Evolutionary conservation across 2,797 vertebrate species (phyloP).

Genomic region (Neopelma chrysocephalum): DNA sequence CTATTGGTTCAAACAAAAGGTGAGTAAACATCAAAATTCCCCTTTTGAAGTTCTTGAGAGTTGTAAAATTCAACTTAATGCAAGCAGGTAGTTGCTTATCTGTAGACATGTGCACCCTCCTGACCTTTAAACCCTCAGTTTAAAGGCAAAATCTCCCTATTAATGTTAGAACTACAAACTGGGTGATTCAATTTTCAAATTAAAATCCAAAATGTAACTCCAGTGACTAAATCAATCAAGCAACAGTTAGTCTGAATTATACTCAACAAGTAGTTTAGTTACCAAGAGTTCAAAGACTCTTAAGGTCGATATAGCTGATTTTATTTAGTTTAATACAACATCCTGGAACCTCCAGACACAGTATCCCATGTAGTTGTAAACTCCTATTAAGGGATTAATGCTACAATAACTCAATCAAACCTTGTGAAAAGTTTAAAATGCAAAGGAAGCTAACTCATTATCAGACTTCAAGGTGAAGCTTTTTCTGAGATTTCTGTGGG

Average conservation of each 20-base stretch:
- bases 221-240: not conserved
- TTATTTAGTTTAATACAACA: not conserved
- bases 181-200: not conserved
- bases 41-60: not conserved
- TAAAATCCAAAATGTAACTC: rapidly evolving
- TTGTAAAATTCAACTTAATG: not conserved
- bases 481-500: not conserved
- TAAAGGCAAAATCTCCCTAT: not conserved
- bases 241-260: not conserved
- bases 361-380: not conserved
- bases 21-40: not conserved
- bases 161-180: not conserved
- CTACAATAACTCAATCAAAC: not conserved
- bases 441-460: not conserved
- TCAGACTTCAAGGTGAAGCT: not conserved
- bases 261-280: not conserved
- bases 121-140: rapidly evolving
- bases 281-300: not conserved
- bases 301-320: rapidly evolving
- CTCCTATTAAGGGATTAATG: not conserved
- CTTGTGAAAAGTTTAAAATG: not conserved
- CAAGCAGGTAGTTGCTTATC: not conserved
- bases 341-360: not conserved
- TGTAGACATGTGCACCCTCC: not conserved
- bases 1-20: not conserved